Percentiles rank a stretch among this genome's conserved stretches.
These are phyloP conservation scores for Drosophila silvestris DNA, from an alignment of 2,888 invertebrate species.

Conservation along the genomic window DNA sequence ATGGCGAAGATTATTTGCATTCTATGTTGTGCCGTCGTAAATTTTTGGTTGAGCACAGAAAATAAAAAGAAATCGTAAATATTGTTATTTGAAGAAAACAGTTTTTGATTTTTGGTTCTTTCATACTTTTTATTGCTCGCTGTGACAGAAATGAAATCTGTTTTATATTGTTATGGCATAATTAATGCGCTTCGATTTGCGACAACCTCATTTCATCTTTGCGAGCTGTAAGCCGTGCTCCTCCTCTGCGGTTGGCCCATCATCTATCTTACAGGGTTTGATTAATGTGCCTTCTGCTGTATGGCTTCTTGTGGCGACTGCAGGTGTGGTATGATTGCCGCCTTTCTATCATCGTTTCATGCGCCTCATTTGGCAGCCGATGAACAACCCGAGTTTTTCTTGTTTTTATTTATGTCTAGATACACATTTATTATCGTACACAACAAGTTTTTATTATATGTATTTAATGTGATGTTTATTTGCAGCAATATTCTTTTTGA, in stretches of 20 bases:
- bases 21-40: conserved; percentile 14
- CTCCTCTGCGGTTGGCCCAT: conserved; percentile 9
- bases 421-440: conserved; percentile 23
- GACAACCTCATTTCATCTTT: conserved; percentile 13
- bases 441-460: conserved; percentile 12
- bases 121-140: conserved; percentile 17
- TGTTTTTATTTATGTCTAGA: not conserved
- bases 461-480: not conserved
- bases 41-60: conserved; percentile 6
- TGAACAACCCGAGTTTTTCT: conserved; percentile 24
- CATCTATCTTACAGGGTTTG: conserved; percentile 44
- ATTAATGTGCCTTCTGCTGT: conserved; percentile 35
- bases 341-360: conserved; percentile 26
- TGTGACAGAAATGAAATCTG: conserved; percentile 43
- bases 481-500: not conserved
- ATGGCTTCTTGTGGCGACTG: conserved; percentile 21
- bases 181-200: conserved; percentile 62
- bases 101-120: conserved; percentile 1
- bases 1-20: conserved; percentile 38
- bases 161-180: conserved; percentile 64
- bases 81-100: not conserved
- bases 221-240: conserved; percentile 16
- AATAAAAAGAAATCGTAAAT: conserved; percentile 9
- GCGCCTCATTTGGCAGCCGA: conserved; percentile 36
- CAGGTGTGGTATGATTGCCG: conserved; percentile 25